These are phyloP conservation scores for Zele albiditarsus DNA, from an alignment of 2,888 invertebrate species.

Conservation along the genomic window DNA sequence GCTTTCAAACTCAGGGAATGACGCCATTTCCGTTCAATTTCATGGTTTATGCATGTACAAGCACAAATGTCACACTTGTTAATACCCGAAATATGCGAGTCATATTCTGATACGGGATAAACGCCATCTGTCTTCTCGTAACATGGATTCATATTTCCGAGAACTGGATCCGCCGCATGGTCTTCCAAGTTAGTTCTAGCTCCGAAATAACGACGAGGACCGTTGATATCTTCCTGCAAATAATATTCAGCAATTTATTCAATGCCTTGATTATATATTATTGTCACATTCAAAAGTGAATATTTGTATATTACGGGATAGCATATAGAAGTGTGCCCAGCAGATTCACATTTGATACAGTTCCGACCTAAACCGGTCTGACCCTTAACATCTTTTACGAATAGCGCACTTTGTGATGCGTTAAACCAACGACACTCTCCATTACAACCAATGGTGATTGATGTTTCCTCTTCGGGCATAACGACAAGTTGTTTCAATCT, in stretches of 20 bases:
- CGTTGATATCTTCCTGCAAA: neutral
- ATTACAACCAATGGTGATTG: neutral
- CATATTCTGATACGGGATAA: no score
- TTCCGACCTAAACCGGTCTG: neutral
- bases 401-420: neutral
- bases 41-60: neutral
- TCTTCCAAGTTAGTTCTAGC: neutral
- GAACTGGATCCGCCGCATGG: neutral
- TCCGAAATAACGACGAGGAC: neutral
- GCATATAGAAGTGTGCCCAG: neutral
- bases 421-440: neutral
- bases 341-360: neutral
- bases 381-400: neutral
- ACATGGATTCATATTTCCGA: no score
- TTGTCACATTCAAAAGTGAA: neutral
- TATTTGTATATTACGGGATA: neutral
- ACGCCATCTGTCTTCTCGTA: no score
- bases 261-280: neutral
- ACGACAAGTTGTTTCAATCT: neutral
- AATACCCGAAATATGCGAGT: neutral
- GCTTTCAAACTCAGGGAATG: neutral
- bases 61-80: neutral
- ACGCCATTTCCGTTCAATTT: neutral
- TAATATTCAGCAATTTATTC: neutral
- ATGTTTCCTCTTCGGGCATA: neutral